Evolutionary conservation across 2,113 vertebrate genomes (phyloP), one percentile per base, ranked within the genome.

Genomic region (Bubo bubo): DNA sequence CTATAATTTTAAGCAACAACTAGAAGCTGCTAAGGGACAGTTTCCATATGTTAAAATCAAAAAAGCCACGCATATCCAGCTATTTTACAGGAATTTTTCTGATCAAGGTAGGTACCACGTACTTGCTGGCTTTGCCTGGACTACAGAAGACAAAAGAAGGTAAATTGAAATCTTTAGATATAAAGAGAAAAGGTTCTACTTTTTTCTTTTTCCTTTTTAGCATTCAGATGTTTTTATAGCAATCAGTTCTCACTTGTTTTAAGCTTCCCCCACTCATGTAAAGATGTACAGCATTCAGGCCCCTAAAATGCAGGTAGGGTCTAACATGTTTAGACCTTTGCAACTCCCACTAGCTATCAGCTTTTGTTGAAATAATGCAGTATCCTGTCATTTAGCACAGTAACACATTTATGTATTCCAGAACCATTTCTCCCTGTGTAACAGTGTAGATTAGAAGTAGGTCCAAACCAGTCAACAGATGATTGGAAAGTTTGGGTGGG

Each of bases 41-140:
- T 15, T 94, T 84, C 24, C 35, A 53, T 81, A 62, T 85, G 9
- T 75, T 96, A 91, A 95, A 77, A 43, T 28, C 14, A 45, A 87
- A 94, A 89, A 79, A n/a, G 47, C 10, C 73, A 94, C 90, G 73
- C 39, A 34, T 47, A 60, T 88, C 5, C 49, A 77, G 9, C 4
- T 66, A 62, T 56, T 88, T 95, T 90, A 67, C n/a, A 90, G 58
- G 10, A 80, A n/a, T 96, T 90, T 86, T 93, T 81, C 60, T 90
- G 64, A 82, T 95, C 45, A 67, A 93, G 6, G 50, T 67, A 92
- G 76, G 47, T 76, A 68, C 53, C 53, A 96, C 94, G 14, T 98
- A 97, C 96, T 97, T 97, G 95, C 14, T 93, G 86, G 71, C 22
- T 98, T 98, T 71, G 92, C 17, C 58, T 96, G 97, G 67, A 47